Conservation (phyloP, 2,113 vertebrate genomes). For the Hydrolagus affinis region DNA sequence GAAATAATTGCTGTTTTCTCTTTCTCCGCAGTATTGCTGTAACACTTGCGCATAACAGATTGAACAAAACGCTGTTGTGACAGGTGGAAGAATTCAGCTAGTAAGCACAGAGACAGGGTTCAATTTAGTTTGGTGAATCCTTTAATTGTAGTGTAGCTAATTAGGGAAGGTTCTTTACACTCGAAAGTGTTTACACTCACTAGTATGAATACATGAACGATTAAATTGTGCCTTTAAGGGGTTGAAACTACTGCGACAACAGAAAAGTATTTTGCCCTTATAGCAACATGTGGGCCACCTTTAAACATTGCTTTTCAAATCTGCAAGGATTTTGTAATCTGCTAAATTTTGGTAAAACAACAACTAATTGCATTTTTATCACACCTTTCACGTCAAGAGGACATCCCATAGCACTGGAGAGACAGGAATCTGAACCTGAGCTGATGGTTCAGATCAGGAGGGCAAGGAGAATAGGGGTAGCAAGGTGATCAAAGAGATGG, state of each 20-base stretch:
- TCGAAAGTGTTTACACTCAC: slow-evolving; percentile 82
- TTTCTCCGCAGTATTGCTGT: slow-evolving; percentile 82
- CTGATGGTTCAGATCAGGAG: no score
- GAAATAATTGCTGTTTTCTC: slow-evolving; percentile 99
- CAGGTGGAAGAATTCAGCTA: slow-evolving; percentile 98
- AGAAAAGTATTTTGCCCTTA: slow-evolving; percentile 67
- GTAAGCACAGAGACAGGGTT: slow-evolving; percentile 97
- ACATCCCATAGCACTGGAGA: no score
- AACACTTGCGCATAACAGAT: slow-evolving; percentile 97
- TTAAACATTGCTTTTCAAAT: slow-evolving; percentile 80
- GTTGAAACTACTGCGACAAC: slow-evolving; percentile 62
- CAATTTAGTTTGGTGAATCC: slow-evolving; percentile 99
- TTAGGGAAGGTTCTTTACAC: slow-evolving; percentile 93
- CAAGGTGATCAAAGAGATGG: no score
- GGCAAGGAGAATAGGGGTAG: no score
- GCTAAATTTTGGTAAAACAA: slow-evolving; percentile 95
- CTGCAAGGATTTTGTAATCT: slow-evolving; percentile 59
- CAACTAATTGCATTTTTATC: slow-evolving; percentile 50
- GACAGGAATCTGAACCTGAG: no score
- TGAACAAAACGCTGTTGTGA: slow-evolving; percentile 96
- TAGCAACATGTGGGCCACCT: slow-evolving; percentile 78
- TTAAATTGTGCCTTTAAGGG: slow-evolving; percentile 84
- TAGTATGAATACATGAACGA: slow-evolving; percentile 87
- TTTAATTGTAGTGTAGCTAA: slow-evolving; percentile 99
- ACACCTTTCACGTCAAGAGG: no score